Evolutionary conservation across 2,888 invertebrate species (phyloP).

Genomic region (Patella pellucida): DNA sequence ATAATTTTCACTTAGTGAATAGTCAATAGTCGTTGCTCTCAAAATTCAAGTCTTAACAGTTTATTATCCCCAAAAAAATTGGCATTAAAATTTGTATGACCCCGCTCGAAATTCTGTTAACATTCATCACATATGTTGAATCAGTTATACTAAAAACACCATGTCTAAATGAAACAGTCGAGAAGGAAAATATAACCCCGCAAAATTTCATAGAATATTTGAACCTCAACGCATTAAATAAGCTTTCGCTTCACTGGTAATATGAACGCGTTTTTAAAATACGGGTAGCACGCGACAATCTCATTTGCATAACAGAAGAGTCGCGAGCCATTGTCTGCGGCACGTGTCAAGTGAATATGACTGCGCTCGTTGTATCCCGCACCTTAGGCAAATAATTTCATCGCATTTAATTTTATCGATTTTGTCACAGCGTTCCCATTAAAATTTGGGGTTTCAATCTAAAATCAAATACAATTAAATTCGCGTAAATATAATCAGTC

Average conservation of each 20-base stretch:
- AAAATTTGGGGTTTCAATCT: background rate
- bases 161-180: too few relatives aligned
- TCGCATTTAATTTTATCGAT: slow-evolving; percentile 16
- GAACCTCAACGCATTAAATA: background rate
- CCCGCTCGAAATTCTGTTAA: too few relatives aligned
- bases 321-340: slow-evolving; percentile 41
- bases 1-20: too few relatives aligned
- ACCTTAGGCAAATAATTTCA: slow-evolving; percentile 11
- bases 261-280: slow-evolving; percentile 24
- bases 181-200: background rate
- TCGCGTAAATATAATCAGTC: background rate
- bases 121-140: too few relatives aligned
- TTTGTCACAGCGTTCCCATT: background rate
- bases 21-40: too few relatives aligned
- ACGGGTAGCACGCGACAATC: slow-evolving; percentile 45
- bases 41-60: too few relatives aligned
- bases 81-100: too few relatives aligned
- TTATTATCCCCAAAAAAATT: too few relatives aligned
- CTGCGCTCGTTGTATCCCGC: slow-evolving; percentile 5
- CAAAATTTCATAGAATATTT: background rate
- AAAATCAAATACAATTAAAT: slow-evolving; percentile 11
- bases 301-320: slow-evolving; percentile 53
- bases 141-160: too few relatives aligned
- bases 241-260: slow-evolving; percentile 26
- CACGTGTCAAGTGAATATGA: slow-evolving; percentile 34